These are phyloP conservation scores for Thalassophryne amazonica DNA, from an alignment of 2,797 vertebrate species.

Conservation along the genomic window DNA sequence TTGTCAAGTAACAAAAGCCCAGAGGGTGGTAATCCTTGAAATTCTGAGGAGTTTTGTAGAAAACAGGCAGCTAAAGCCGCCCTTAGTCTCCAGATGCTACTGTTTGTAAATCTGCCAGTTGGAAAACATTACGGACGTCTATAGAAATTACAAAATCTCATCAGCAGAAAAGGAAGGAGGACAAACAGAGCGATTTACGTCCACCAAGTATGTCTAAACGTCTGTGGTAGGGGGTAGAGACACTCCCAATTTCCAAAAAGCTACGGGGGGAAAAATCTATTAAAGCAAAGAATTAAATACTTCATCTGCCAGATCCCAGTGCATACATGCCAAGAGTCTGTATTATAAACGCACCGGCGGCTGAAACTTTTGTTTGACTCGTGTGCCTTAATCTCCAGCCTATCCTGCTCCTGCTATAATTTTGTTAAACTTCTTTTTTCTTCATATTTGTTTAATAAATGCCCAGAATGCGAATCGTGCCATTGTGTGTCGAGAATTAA, in stretches of 20 bases:
- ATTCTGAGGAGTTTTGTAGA: conserved; percentile 17
- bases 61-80: conserved; percentile 34
- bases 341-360: conserved; percentile 68
- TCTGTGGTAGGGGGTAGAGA: conserved; percentile 18
- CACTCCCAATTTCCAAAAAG: conserved; percentile 50
- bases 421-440: conserved; percentile 53
- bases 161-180: conserved; percentile 23
- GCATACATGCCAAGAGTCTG: conserved; percentile 58
- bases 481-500: conserved; percentile 88
- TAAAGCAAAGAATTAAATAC: conserved; percentile 60
- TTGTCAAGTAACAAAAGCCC: conserved; percentile 24
- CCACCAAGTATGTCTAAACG: conserved; percentile 13
- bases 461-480: conserved; percentile 69
- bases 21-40: conserved; percentile 29
- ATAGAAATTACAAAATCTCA: conserved; percentile 44
- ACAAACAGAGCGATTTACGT: conserved; percentile 49
- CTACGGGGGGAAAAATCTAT: conserved; percentile 62
- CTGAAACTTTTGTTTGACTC: conserved; percentile 65
- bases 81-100: conserved; percentile 39
- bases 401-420: conserved; percentile 41
- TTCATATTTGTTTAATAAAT: conserved; percentile 75
- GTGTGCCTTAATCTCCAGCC: conserved; percentile 57
- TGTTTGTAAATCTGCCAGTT: conserved; percentile 45
- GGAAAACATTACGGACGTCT: conserved; percentile 31
- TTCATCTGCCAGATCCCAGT: conserved; percentile 53